Percentiles rank a stretch among this genome's conserved stretches.
phyloP scores from a whole-genome alignment of 2,113 vertebrate genomes.

The Silurus meridionalis region DNA sequence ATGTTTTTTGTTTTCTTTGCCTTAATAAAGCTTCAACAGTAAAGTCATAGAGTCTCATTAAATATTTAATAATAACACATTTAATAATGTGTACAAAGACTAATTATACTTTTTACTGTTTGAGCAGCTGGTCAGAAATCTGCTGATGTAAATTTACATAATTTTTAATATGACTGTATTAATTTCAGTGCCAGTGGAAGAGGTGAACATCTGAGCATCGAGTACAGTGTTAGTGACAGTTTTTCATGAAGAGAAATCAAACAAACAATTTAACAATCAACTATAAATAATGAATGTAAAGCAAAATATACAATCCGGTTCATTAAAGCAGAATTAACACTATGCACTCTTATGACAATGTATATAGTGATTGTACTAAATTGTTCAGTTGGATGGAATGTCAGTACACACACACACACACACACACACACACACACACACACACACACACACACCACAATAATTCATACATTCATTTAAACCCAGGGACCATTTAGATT shows the following conservation, averaged over 20 bases:
- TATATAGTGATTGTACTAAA: neutral
- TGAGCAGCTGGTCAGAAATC: neutral
- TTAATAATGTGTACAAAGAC: neutral
- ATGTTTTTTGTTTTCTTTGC: too few relatives aligned
- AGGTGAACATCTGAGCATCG: neutral
- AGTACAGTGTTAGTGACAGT: neutral
- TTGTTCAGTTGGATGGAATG: too few relatives aligned
- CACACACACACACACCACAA: neutral
- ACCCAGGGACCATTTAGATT: neutral
- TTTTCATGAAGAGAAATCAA: neutral
- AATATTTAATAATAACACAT: neutral
- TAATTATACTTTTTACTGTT: neutral
- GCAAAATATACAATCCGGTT: neutral
- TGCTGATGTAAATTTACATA: neutral
- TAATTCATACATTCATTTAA: neutral
- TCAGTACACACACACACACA: neutral
- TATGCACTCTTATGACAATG: neutral
- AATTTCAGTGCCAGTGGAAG: neutral
- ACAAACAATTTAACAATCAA: neutral
- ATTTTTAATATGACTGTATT: neutral
- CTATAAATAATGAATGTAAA: slow-evolving; percentile 15
- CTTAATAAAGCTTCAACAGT: neutral
- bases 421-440: neutral
- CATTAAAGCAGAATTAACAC: neutral
- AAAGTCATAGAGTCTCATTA: neutral